Evolutionary conservation across 2,113 vertebrate genomes (phyloP).

Genomic region (Microcebus murinus): DNA sequence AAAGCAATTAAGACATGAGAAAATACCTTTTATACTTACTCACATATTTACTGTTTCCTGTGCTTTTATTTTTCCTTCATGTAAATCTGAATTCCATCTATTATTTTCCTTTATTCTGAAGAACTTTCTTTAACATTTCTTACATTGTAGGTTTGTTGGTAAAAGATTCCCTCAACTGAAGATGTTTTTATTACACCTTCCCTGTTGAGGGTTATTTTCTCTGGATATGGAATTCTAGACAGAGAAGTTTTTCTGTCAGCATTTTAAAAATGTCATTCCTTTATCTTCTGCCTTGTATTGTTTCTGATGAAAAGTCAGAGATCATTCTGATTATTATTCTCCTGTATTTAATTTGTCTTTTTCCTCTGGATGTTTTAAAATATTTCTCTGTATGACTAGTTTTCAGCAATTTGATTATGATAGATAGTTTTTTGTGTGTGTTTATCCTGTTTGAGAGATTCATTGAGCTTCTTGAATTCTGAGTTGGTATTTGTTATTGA

Average conservation of each 20-base stretch:
- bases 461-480: neutral
- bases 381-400: neutral
- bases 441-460: neutral
- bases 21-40: neutral
- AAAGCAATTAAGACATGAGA: neutral
- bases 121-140: conserved; percentile 19
- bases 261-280: neutral
- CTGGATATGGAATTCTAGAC: neutral
- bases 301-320: neutral
- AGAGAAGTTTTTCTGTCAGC: neutral
- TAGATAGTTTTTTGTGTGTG: neutral
- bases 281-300: neutral
- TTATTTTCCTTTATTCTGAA: conserved; percentile 24
- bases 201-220: conserved; percentile 6
- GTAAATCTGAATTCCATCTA: neutral
- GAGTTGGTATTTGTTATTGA: neutral
- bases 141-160: neutral
- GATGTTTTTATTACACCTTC: neutral
- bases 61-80: neutral
- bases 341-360: neutral
- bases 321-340: conserved; percentile 12
- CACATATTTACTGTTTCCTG: neutral
- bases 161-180: neutral
- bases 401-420: neutral
- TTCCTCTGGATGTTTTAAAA: neutral